A percentile compares a stretch with the other conserved stretches of the same genome.
These are phyloP conservation scores for Lepidonotus clava DNA, from an alignment of 2,888 invertebrate genomes.

Conservation along the genomic window DNA sequence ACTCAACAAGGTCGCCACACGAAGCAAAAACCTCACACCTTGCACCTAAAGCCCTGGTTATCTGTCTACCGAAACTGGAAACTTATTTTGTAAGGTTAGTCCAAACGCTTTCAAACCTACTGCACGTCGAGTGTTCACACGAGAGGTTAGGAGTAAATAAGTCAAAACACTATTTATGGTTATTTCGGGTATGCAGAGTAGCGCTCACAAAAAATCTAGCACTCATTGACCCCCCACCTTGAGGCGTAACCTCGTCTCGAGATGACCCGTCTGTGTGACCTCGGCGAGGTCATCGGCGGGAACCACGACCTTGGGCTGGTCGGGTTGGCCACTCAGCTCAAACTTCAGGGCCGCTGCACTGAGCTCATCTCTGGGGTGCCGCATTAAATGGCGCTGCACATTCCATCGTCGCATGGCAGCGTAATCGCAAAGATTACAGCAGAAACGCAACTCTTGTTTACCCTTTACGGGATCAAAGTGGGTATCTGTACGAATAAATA, in stretches of 20 bases:
- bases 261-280: background rate
- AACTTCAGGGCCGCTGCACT: background rate
- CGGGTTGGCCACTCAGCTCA: background rate
- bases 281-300: background rate
- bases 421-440: slow-evolving; percentile 40
- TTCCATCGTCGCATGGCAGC: slow-evolving; percentile 30
- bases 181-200: slow-evolving; percentile 1
- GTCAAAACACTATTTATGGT: background rate
- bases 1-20: background rate
- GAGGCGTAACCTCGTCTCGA: slow-evolving; percentile 26
- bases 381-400: slow-evolving; percentile 38
- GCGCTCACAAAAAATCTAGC: slow-evolving; percentile 10
- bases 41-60: slow-evolving; percentile 11
- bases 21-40: slow-evolving; percentile 1
- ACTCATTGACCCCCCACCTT: slow-evolving; percentile 43
- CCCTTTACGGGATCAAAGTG: slow-evolving; percentile 34
- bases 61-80: background rate
- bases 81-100: slow-evolving; percentile 13
- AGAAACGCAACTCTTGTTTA: slow-evolving; percentile 11
- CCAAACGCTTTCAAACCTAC: slow-evolving; percentile 18
- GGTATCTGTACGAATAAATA: slow-evolving; percentile 37
- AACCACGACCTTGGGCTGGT: background rate
- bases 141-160: slow-evolving; percentile 18
- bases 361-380: slow-evolving; percentile 3
- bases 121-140: background rate